Base-by-base conservation (phyloP, 2,888 invertebrate genomes). In the Apamea sordens region DNA sequence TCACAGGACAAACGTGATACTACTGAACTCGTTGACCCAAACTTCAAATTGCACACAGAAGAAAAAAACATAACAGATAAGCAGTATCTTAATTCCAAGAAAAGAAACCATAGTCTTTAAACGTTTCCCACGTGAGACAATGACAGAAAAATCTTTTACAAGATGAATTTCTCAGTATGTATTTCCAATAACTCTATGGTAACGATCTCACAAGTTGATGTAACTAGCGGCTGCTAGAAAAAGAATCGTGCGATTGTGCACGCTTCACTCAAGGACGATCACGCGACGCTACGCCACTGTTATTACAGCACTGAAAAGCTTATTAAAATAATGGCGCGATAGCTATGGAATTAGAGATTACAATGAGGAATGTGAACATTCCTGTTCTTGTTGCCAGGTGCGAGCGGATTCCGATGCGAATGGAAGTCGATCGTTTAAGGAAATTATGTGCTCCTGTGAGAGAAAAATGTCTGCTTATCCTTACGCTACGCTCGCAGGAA, bases 221-320 rank as follows among this genome's bases (percentile, higher is more conserved):
- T 91, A 92, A 92, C 89, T 85, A 84, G 83, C 65, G 79, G 84
- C 84, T 83, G 79, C 79, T 86, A 87, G 89, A 89, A 87, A 89
- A 95, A 94, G 88, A 94, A 91, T 94, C 95, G 94, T 94, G 95
- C 94, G 88, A 89, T 89, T 80, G 90, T 88, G 93, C 95, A 95
- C 94, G 95, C 93, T 90, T 90, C 83, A 69, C 84, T 87, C 94
- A 95, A 95, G 95, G 95, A 94, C 94, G 92, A 92, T 92, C 94
- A 94, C 94, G 94, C 94, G 91, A 93, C 89, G 86, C 81, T 80
- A 79, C 84, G 79, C 78, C 89, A 78, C 89, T 90, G 79, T 90
- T 89, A 94, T 92, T 93, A 92, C 89, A 90, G 88, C 87, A 89
- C 90, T 92, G 92, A 94, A 94, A 94, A 94, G 89, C 93, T 93